Evolutionary conservation across 2,797 vertebrate species (phyloP), one percentile per base, ranked within the genome.

Genomic region (Pyrocephalus nanus): DNA sequence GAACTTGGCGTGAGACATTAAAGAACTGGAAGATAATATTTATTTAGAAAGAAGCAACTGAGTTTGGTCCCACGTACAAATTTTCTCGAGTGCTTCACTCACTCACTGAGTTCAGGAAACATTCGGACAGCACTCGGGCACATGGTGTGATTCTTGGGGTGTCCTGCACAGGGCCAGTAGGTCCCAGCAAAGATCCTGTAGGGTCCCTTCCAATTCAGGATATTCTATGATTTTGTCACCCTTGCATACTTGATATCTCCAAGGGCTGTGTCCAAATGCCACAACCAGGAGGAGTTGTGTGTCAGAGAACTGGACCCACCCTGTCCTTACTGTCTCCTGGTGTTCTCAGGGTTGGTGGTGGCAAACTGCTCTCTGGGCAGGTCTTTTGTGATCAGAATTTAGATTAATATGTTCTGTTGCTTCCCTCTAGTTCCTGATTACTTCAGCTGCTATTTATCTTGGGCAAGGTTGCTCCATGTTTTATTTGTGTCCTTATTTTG

Each of bases 231-330:
- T 65, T 65, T 57, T 65, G 38, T 72, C 32, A 25, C 5, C 8
- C 10, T 45, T 73, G 38, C 3, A 12, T 20, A 18, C 17, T 73
- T 11, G 1, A 6, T n/a, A 40, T 42, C 12, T 53, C 22, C 18
- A 27, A 38, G 22, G 64, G 25, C 21, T 57, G 11, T 0, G 0
- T 34, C n/a, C 12, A 55, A 14, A 8, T 7, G 47, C 50, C 1
- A 0, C 23, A n/a, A 65, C 9, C 21, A 25, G 48, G 15, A 81
- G 25, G 20, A 8, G 11, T 34, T 8, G 19, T 14, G 40, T 55
- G 53, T 19, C 15, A 10, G 55, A 43, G 13, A 16, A 30, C 1
- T 0, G 0, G 2, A 4, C 29, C 22, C 21, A 4, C 19, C 16
- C 25, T 18, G 18, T 13, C 17, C 40, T 32, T 55, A 2, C 8